Evolutionary conservation across 2,888 invertebrate species (phyloP), one percentile per base, ranked within the genome.

Genomic region (Plutella xylostella): DNA sequence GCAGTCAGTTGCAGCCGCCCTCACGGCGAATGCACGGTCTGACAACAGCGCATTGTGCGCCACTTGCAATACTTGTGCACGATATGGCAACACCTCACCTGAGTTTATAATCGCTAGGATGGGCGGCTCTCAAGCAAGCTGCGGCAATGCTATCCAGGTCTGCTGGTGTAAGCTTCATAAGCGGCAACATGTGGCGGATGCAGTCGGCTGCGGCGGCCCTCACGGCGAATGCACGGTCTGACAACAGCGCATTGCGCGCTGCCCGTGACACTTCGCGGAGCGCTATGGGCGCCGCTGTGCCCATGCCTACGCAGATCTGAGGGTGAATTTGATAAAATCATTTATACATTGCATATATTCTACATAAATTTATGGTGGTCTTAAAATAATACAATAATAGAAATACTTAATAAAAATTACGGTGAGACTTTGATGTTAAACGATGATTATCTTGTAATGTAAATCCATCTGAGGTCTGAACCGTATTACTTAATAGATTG

Each of bases 201-300:
- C 97, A 94, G 86, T 94, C 87, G 0, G 98, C 94, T 0, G 98
- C 96, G 2, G 97, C 96, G 49, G 94, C 94, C 40, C 98, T 88
- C 17, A 98, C 98, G 15, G 93, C 90, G 89, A 95, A 90, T 1
- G 95, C 94, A 42, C 98, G 87, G 72, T 99, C 99, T 15, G 94
- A 92, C 49, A 97, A 85, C 52, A 96, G 91, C 56, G 93, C 90
- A 2, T 67, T 54, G 55, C 93, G 90, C 4, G 94, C 92, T 9
- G 96, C 94, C 68, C 96, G 95, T 60, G 94, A 96, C 55, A 97
- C 93, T 59, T 97, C 97, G 88, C 58, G 93, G 86, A 82, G 91
- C 87, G 56, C 90, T 0, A 63, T 66, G 0, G 77, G 89, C 17
- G 97, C 96, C 5, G 97, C 98, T 21, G 90, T 91, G 40, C 98